Evolutionary conservation across 2,113 vertebrate species (phyloP).

Genomic region (Abramis brama): DNA sequence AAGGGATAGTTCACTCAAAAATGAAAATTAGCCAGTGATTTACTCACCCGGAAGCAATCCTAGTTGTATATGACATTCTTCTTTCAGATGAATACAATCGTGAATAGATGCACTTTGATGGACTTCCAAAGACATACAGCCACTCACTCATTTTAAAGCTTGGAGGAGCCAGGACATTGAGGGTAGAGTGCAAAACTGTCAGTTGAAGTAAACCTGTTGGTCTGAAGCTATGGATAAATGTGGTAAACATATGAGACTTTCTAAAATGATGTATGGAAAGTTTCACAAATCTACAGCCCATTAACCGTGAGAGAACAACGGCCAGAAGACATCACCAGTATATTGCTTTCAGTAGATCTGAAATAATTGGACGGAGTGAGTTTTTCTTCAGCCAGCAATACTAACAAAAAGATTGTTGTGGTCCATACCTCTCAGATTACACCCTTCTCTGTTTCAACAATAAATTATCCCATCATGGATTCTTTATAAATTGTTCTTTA

Average conservation of each 20-base stretch:
- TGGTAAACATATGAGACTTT: not conserved
- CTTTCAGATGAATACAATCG: too few relatives aligned
- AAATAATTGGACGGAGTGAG: conserved; percentile 12
- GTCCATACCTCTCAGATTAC: not conserved
- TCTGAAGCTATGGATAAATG: not conserved
- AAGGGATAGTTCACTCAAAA: too few relatives aligned
- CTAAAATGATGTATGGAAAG: not conserved
- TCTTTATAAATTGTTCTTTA: conserved; percentile 16
- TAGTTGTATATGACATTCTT: too few relatives aligned
- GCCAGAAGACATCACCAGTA: not conserved
- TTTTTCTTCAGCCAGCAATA: not conserved
- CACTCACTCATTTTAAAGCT: too few relatives aligned
- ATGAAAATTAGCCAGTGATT: too few relatives aligned
- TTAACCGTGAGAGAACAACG: not conserved
- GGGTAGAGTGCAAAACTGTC: not conserved
- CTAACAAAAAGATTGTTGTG: not conserved
- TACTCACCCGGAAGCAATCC: too few relatives aligned
- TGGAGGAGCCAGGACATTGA: too few relatives aligned
- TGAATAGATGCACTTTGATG: too few relatives aligned
- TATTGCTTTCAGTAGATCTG: not conserved
- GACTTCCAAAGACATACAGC: too few relatives aligned
- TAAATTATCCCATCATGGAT: not conserved
- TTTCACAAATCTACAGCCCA: not conserved
- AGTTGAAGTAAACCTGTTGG: not conserved
- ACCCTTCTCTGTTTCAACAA: not conserved